Percentiles rank a stretch among this genome's conserved stretches.
These are phyloP conservation scores for Melikaiella ostensackeni DNA, from an alignment of 2,888 invertebrate genomes.

Conservation along the genomic window DNA sequence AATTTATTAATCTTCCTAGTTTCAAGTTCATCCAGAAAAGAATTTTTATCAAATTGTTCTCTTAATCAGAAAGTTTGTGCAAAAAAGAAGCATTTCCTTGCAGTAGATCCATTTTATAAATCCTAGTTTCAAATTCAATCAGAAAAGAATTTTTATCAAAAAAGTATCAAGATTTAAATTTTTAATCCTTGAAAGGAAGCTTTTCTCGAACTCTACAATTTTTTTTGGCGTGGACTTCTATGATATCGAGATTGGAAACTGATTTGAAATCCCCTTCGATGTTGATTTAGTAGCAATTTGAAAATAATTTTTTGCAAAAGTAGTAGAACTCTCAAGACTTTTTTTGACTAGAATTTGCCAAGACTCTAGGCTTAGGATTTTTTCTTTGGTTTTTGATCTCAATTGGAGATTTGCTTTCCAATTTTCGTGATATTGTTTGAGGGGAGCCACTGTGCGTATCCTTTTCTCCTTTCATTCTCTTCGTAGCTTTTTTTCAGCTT, in stretches of 20 bases:
- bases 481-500: not conserved
- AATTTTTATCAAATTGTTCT: no score
- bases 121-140: not conserved
- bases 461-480: constrained; percentile 24
- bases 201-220: no score
- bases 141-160: no score
- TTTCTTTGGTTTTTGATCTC: not conserved
- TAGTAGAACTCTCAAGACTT: no score
- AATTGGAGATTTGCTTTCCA: not conserved
- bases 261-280: not conserved
- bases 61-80: not conserved
- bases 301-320: no score
- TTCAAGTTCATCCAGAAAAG: not conserved
- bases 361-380: not conserved
- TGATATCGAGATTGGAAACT: not conserved
- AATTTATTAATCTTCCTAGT: not conserved
- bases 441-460: constrained; percentile 27
- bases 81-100: not conserved
- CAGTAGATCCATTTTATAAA: not conserved
- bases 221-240: no score
- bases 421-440: constrained; percentile 14
- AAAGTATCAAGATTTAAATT: no score
- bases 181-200: no score
- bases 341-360: no score
- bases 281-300: no score